These are phyloP conservation scores for Danio choprae DNA, from an alignment of 2,797 vertebrate species.

Conservation along the genomic window DNA sequence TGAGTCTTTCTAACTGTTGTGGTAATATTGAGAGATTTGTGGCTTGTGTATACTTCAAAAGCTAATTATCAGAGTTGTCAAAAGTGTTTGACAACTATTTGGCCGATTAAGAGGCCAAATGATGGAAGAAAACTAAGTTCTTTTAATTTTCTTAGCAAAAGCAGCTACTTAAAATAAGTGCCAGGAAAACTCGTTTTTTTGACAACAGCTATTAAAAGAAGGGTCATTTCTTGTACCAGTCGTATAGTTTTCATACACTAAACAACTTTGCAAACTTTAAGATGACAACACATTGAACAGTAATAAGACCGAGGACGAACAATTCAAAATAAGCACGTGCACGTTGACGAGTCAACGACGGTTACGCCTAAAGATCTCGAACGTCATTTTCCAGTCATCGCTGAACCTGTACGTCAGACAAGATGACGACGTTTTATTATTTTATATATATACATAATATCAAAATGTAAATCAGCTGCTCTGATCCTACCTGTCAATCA, in stretches of 20 bases:
- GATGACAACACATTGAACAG: not conserved
- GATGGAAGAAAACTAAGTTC: not conserved
- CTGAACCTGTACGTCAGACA: not conserved
- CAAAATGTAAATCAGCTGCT: not conserved
- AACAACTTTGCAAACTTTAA: not conserved
- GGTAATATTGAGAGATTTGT: not conserved
- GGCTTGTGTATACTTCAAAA: not conserved
- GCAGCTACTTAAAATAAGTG: not conserved
- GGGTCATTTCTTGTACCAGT: not conserved
- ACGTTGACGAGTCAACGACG: not conserved
- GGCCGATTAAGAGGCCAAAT: not conserved
- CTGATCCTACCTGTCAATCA: not conserved
- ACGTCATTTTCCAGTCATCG: not conserved
- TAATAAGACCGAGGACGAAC: not conserved
- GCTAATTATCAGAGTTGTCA: not conserved
- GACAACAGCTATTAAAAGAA: not conserved
- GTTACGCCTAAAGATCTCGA: not conserved
- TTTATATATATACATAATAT: not conserved
- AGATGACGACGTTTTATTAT: not conserved
- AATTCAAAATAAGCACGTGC: not conserved
- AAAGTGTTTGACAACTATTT: not conserved
- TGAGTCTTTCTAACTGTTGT: conserved; percentile 12
- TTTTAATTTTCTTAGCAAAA: not conserved
- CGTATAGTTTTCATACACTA: not conserved
- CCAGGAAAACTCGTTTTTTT: not conserved